Evolutionary conservation across 2,888 invertebrate genomes (phyloP), one percentile per base, ranked within the genome.

Genomic region (Pogonocherus hispidulus): DNA sequence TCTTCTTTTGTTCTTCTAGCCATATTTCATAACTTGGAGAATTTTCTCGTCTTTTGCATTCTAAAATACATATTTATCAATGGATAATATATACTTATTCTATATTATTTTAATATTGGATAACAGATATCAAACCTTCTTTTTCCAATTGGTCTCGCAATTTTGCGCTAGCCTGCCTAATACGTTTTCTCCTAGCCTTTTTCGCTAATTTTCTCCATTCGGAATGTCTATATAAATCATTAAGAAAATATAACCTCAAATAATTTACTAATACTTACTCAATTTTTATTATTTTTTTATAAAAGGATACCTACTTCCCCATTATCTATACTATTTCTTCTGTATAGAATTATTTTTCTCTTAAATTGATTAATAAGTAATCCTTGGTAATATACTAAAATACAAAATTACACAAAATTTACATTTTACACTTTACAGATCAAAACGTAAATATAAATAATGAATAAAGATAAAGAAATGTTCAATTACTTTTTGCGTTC

Each of bases 201-300:
- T 94, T 95, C 0, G 89, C 92, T 70, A 89, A 78, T 85, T 90
- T 91, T 76, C 95, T 89, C 93, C 94, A 94, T 81, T 90, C 87
- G 79, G 88, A 89, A 84, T 91, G 91, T 76, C 90, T 91, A 82
- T 74, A 84, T 80, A 74, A 72, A 71, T 71, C 70, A 84, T 84
- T 84, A 84, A 84, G 84, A 84, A 83, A 84, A 81, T 76, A 80
- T 80, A 81, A 78, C 76, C 72, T 72, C 70, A 64, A 66, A 66
- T 66, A 66, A 54, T 67, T 32, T 55, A 70, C 65, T 32, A 69
- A 55, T 64, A 69, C 71, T 69, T 62, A 63, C 27, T 27, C 27
- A 27, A 5, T 27, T 27, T 27, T 5, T 27, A 27, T 46, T 55
- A 66, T 63, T 65, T 63, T 65, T 54, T 67, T 67, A 71, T 69